Percentiles rank a stretch among this genome's conserved stretches.
Conservation (phyloP, 2,113 vertebrate species). For the Sminthopsis crassicaudata region DNA sequence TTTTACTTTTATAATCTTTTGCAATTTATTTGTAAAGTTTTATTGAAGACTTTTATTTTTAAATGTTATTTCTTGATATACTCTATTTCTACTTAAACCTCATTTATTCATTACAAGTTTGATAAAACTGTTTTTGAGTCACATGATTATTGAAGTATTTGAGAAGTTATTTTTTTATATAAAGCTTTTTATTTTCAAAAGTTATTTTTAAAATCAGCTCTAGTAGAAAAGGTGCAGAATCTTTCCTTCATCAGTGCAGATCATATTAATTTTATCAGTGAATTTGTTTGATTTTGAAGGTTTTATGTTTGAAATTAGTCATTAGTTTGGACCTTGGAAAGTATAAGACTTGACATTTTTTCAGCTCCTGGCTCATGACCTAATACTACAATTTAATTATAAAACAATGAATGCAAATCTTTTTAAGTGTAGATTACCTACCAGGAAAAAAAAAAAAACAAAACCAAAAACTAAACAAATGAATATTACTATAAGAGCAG, state of each 20-base stretch:
- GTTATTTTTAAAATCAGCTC: conserved; percentile 25
- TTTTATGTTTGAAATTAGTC: conserved; percentile 46
- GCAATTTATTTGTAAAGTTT: background rate
- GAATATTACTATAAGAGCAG: conserved; percentile 20
- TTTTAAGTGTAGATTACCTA: conserved; percentile 51
- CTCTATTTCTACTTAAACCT: background rate
- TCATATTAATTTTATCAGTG: conserved; percentile 39
- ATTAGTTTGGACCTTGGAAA: conserved; percentile 29
- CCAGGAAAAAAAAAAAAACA: conserved; percentile 11
- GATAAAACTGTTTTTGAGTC: background rate
- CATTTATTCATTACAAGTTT: background rate
- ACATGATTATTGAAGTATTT: conserved; percentile 12
- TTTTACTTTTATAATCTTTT: background rate
- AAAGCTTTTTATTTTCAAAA: background rate
- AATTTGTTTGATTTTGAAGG: conserved; percentile 1
- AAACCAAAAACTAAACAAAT: background rate
- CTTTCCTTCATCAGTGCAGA: conserved; percentile 9
- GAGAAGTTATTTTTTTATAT: conserved; percentile 41
- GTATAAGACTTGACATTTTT: background rate
- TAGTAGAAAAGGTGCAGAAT: conserved; percentile 28
- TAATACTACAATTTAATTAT: conserved; percentile 39
- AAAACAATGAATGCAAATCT: conserved; percentile 20
- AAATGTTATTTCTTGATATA: background rate
- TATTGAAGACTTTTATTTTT: background rate
- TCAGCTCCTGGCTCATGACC: conserved; percentile 36